Evolutionary conservation across 2,797 vertebrate species (phyloP).

Genomic region (Pseudomugil gertrudae): DNA sequence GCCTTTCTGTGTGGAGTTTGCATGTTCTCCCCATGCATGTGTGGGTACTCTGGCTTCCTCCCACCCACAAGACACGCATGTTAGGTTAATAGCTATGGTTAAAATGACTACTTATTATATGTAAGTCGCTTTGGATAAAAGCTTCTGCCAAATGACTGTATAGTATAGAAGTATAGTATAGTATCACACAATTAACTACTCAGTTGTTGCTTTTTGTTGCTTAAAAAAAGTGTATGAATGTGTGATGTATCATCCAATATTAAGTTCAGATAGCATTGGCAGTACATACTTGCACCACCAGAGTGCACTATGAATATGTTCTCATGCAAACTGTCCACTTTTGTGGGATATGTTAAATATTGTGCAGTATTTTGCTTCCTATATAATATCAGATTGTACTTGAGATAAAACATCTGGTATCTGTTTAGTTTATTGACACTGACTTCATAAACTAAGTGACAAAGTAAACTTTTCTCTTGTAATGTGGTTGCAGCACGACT

Average conservation of each 20-base stretch:
- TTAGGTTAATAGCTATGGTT: too few relatives aligned
- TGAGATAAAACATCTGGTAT: background rate
- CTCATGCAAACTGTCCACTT: background rate
- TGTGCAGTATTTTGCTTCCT: background rate
- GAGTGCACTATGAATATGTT: slow-evolving; percentile 3
- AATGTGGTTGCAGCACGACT: background rate
- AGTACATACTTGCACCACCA: slow-evolving; percentile 8
- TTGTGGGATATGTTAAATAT: background rate
- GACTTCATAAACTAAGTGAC: background rate
- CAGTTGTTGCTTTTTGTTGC: background rate
- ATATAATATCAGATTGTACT: background rate
- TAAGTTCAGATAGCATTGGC: background rate
- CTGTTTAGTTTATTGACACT: background rate
- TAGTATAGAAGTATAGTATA: too few relatives aligned
- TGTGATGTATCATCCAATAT: too few relatives aligned
- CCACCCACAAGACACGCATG: too few relatives aligned
- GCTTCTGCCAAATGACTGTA: too few relatives aligned
- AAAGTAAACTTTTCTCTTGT: background rate
- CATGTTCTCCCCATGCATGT: too few relatives aligned
- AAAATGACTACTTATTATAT: too few relatives aligned
- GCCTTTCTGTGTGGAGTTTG: too few relatives aligned
- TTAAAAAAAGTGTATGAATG: too few relatives aligned
- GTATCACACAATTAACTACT: background rate
- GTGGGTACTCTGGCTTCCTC: too few relatives aligned
- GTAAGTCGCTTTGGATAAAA: too few relatives aligned